Evolutionary conservation across 2,113 vertebrate species (phyloP).

Genomic region (Loxodonta africana): DNA sequence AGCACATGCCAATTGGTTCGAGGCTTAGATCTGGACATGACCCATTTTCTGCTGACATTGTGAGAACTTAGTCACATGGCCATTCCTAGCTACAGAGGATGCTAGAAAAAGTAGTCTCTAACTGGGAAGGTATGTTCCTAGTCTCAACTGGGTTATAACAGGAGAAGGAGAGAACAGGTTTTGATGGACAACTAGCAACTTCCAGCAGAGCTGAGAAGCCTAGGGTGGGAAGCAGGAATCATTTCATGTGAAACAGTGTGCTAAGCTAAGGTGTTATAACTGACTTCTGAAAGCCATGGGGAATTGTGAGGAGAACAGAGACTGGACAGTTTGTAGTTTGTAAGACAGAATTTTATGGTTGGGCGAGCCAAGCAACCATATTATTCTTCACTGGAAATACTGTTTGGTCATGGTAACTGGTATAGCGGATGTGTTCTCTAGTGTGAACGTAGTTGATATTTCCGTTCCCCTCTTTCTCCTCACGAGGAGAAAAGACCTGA

Average conservation of each 20-base stretch:
- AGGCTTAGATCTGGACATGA: background rate
- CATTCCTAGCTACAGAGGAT: background rate
- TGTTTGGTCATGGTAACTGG: background rate
- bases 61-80: background rate
- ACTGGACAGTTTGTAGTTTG: background rate
- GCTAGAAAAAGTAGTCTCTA: background rate
- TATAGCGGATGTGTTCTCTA: background rate
- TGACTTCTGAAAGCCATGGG: background rate
- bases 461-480: background rate
- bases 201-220: background rate
- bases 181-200: background rate
- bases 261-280: background rate
- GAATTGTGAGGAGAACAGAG: background rate
- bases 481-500: background rate
- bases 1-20: background rate
- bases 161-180: background rate
- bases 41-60: background rate
- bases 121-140: background rate
- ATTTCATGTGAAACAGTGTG: background rate
- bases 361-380: background rate
- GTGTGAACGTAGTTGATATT: background rate
- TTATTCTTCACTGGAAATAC: background rate
- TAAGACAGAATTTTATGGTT: background rate
- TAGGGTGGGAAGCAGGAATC: background rate
- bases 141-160: background rate